phyloP scores from a whole-genome alignment of 2,113 vertebrate genomes.

The Colius striatus region DNA sequence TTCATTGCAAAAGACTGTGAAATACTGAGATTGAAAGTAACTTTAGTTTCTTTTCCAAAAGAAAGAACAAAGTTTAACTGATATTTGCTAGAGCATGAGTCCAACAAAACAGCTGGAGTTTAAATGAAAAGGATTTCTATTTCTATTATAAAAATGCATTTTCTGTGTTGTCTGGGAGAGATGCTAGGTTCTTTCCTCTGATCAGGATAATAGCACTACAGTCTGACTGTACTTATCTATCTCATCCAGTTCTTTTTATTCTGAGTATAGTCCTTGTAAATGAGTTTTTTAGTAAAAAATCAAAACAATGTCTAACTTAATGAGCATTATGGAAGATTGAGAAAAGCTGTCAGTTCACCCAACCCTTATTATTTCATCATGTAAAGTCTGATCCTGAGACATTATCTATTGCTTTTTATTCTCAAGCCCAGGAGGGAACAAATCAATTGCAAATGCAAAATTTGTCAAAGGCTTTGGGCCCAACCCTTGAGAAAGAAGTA shows the following conservation, averaged over 20 bases:
- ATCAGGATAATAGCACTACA: not conserved
- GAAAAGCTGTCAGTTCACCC: conserved; percentile 16
- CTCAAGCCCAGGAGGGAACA: conserved; percentile 10
- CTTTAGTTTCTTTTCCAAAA: conserved; percentile 14
- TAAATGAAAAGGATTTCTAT: conserved; percentile 19
- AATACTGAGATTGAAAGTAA: not conserved
- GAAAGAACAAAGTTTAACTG: conserved; percentile 9
- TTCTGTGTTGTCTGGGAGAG: conserved; percentile 22
- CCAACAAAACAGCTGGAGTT: conserved; percentile 57
- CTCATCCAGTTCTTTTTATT: conserved; percentile 13
- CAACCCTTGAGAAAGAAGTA: not conserved
- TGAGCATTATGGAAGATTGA: not conserved
- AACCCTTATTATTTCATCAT: conserved; percentile 22
- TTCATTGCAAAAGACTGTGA: conserved; percentile 39
- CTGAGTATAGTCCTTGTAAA: not conserved
- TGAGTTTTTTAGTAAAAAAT: conserved; percentile 31
- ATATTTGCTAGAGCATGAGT: conserved; percentile 9
- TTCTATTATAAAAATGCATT: not conserved
- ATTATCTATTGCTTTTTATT: conserved; percentile 23
- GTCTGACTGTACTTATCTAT: not conserved
- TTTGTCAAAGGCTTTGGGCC: conserved; percentile 28
- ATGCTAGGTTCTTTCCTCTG: not conserved
- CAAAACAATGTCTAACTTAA: conserved; percentile 35
- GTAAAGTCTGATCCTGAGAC: conserved; percentile 10
- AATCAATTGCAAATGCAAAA: conserved; percentile 63